These are phyloP conservation scores for Maniola hyperantus DNA, from an alignment of 2,888 invertebrate species.

Conservation along the genomic window DNA sequence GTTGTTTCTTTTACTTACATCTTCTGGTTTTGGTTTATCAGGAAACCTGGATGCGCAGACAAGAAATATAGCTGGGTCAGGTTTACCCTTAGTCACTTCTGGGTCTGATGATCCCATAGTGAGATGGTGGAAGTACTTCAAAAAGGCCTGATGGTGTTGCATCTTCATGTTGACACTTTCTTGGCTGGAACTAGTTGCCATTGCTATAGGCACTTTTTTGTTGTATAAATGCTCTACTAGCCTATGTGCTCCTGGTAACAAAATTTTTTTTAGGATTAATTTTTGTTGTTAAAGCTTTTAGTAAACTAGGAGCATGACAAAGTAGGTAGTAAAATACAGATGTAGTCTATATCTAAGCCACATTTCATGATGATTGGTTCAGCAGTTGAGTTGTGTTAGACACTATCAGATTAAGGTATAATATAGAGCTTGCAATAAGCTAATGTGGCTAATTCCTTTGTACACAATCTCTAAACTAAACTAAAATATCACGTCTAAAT, in stretches of 20 bases:
- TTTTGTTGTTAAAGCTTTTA: not conserved
- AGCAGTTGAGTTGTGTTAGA: too few species aligned
- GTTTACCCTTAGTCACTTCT: slow-evolving; percentile 93
- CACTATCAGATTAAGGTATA: too few species aligned
- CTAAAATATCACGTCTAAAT: too few species aligned
- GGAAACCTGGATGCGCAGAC: slow-evolving; percentile 89
- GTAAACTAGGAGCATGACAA: too few species aligned
- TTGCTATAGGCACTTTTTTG: slow-evolving; percentile 89
- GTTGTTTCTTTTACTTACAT: slow-evolving; percentile 61
- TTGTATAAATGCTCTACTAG: slow-evolving; percentile 88
- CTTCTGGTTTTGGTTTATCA: slow-evolving; percentile 84
- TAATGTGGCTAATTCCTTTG: too few species aligned
- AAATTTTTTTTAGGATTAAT: not conserved
- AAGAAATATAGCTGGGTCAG: slow-evolving; percentile 92
- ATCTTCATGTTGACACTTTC: slow-evolving; percentile 88
- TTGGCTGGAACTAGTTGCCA: slow-evolving; percentile 92
- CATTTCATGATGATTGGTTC: too few species aligned
- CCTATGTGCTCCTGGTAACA: slow-evolving; percentile 85
- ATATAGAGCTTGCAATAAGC: too few species aligned
- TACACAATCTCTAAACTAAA: too few species aligned
- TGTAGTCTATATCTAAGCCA: too few species aligned
- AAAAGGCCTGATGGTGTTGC: slow-evolving; percentile 84
- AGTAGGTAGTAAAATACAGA: too few species aligned
- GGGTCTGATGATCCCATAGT: slow-evolving; percentile 92
- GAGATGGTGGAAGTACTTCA: slow-evolving; percentile 86